Evolutionary conservation across 2,888 invertebrate genomes (phyloP).

Genomic region (Myopa testacea): DNA sequence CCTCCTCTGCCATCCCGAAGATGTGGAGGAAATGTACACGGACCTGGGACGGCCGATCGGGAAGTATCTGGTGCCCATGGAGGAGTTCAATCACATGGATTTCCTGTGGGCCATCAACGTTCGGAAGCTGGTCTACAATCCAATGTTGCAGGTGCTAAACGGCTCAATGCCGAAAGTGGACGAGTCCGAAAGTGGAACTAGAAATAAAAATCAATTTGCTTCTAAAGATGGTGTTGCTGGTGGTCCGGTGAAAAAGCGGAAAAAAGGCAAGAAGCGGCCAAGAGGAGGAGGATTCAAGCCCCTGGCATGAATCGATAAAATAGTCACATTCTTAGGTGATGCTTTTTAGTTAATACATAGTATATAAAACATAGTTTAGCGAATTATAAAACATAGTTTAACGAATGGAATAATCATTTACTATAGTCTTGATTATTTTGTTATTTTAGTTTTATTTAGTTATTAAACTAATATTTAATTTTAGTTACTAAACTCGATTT

Average conservation of each 20-base stretch:
- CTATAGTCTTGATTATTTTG: not conserved
- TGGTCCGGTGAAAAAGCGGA: no score
- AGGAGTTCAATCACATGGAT: slow-evolving; percentile 75
- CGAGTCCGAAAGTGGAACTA: no score
- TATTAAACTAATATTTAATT: no score
- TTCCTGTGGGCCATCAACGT: slow-evolving; percentile 75
- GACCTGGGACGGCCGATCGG: slow-evolving; percentile 65
- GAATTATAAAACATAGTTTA: not conserved
- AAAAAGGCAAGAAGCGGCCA: no score
- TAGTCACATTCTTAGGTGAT: not conserved
- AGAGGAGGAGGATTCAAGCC: no score
- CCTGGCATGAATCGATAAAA: not conserved
- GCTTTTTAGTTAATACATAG: not conserved
- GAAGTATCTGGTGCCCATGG: slow-evolving; percentile 69
- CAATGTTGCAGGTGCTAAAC: slow-evolving; percentile 61
- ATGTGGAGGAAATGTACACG: slow-evolving; percentile 62
- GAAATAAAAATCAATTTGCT: no score
- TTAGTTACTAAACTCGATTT: no score
- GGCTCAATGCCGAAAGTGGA: slow-evolving; percentile 35
- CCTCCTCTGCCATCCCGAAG: slow-evolving; percentile 71
- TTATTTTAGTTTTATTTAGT: not conserved
- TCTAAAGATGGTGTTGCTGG: no score
- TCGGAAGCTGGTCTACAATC: slow-evolving; percentile 70
- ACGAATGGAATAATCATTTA: not conserved
- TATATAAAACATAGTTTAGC: not conserved